Percentiles rank a stretch among this genome's conserved stretches.
These are phyloP conservation scores for Myotis yumanensis DNA, from an alignment of 2,113 vertebrate species.

Conservation along the genomic window DNA sequence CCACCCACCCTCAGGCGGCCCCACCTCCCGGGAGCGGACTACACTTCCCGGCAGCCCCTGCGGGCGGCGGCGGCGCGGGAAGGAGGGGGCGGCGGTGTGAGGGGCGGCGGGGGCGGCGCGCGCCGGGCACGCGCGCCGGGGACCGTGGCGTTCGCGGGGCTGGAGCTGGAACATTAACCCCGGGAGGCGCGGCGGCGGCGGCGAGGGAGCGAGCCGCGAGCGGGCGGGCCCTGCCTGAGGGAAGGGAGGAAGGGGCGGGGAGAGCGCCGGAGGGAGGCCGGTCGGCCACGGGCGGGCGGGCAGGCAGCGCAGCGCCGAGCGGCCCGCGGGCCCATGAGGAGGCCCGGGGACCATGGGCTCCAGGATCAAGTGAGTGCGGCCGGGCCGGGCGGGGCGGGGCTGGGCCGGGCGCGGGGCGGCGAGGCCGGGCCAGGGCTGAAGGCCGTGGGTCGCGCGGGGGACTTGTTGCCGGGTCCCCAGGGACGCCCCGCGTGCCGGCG, in stretches of 20 bases:
- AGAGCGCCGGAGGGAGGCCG: slow-evolving; percentile 78
- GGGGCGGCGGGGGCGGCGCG: slow-evolving; percentile 69
- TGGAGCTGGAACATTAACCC: slow-evolving; percentile 58
- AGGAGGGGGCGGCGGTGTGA: slow-evolving; percentile 53
- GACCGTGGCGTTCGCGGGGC: slow-evolving; percentile 68
- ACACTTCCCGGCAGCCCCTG: slow-evolving; percentile 81
- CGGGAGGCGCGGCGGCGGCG: slow-evolving; percentile 58
- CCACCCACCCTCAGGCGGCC: neutral
- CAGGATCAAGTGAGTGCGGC: slow-evolving; percentile 88
- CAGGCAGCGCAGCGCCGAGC: slow-evolving; percentile 74
- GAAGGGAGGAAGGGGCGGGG: slow-evolving; percentile 79
- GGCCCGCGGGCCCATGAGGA: slow-evolving; percentile 84
- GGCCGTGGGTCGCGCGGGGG: slow-evolving; percentile 77
- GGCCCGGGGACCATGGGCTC: slow-evolving; percentile 87
- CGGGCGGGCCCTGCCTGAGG: slow-evolving; percentile 79
- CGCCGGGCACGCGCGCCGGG: slow-evolving; percentile 71
- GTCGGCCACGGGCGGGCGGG: slow-evolving; percentile 73
- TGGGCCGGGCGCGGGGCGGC: slow-evolving; percentile 76
- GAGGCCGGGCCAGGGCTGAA: slow-evolving; percentile 69
- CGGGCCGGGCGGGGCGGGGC: slow-evolving; percentile 61
- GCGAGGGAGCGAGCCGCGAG: slow-evolving; percentile 59
- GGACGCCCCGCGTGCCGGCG: slow-evolving; percentile 45
- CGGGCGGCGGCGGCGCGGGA: slow-evolving; percentile 57
- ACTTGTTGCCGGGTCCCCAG: slow-evolving; percentile 71
- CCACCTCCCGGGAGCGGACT: slow-evolving; percentile 70